These are phyloP conservation scores for Bacillus rossius DNA, from an alignment of 1,140 invertebrate genomes.

Conservation along the genomic window DNA sequence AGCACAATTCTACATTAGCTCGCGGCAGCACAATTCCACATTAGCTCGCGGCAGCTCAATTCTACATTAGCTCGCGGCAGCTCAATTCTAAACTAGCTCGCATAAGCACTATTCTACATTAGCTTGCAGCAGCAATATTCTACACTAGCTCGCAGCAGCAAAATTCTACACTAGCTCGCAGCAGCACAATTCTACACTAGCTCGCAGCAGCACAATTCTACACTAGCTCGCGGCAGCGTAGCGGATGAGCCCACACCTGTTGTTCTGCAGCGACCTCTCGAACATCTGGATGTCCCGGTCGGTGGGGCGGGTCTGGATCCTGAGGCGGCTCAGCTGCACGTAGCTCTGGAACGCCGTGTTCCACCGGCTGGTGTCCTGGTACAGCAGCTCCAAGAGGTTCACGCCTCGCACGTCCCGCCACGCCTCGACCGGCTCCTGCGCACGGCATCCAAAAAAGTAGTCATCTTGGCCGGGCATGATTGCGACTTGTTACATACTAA, in stretches of 20 bases:
- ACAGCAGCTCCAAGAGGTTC: slow-evolving; percentile 48
- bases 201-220: background rate
- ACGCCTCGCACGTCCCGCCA: slow-evolving; percentile 49
- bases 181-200: too few relatives aligned
- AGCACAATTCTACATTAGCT: too few relatives aligned
- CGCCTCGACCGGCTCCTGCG: slow-evolving; percentile 39
- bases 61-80: too few relatives aligned
- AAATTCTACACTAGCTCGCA: too few relatives aligned
- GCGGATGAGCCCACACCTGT: slow-evolving; percentile 30
- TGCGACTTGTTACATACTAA: too few relatives aligned
- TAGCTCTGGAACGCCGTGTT: slow-evolving; percentile 51
- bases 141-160: too few relatives aligned
- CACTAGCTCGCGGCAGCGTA: slow-evolving; percentile 3
- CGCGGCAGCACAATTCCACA: too few relatives aligned
- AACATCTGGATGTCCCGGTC: slow-evolving; percentile 43
- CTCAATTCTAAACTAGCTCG: too few relatives aligned
- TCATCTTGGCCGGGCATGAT: background rate
- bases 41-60: too few relatives aligned
- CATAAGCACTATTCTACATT: too few relatives aligned
- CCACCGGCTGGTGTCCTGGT: slow-evolving; percentile 46
- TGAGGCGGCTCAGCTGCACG: slow-evolving; percentile 49
- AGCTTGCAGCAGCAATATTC: too few relatives aligned
- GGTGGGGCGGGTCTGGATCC: slow-evolving; percentile 39
- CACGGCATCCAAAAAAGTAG: background rate
- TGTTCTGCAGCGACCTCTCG: slow-evolving; percentile 50